Base-by-base conservation (phyloP, 2,888 invertebrate species). In the Osmoderma eremita region DNA sequence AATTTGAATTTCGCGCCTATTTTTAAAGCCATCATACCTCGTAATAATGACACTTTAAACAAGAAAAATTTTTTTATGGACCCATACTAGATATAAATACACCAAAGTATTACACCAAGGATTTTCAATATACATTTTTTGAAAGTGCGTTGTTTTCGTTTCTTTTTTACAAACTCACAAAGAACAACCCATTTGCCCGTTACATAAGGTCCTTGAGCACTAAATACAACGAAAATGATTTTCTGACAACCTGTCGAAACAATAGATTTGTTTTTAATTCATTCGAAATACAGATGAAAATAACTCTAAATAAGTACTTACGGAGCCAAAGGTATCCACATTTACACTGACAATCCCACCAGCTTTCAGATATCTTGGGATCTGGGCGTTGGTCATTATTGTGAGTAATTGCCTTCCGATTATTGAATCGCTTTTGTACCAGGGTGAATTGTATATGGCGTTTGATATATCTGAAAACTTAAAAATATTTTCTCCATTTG, bases 341-440 rank as follows among this genome's bases (percentile, higher is more conserved):
- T 56, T 20, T 4, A 66, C 20, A 6, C 42, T 50, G 17, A 50
- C 39, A 50, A 66, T 61, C 12, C 61, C 66, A 8, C 66, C 61
- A 12, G 66, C 66, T 13, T 36, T 50, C 39, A 66, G 61, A 22
- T 30, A 13, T 1, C 38, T 30, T 50, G 49, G 61, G 13, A 20
- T 48, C 48, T 61, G 61, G 12, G 66, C 36, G 3, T 41, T 38
- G 13, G 41, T 39, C 51, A 66, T 66, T 10, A 66, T 39, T 4
- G 61, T 13, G 6, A 51, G 22, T 50, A 66, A 41, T 13, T 50
- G 24, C 30, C 24, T 50, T 22, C 49, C 49, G 20, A 20, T 61
- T 30, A 15, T 8, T 30, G 38, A 20, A 17, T 66, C 61, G 20
- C 49, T 61, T 50, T 66, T 51, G 22, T 61, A 66, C 66, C 66